Percentiles rank a stretch among this genome's conserved stretches.
Evolutionary conservation across 2,797 vertebrate genomes (phyloP).

Genomic region (Rhinoraja longicauda): DNA sequence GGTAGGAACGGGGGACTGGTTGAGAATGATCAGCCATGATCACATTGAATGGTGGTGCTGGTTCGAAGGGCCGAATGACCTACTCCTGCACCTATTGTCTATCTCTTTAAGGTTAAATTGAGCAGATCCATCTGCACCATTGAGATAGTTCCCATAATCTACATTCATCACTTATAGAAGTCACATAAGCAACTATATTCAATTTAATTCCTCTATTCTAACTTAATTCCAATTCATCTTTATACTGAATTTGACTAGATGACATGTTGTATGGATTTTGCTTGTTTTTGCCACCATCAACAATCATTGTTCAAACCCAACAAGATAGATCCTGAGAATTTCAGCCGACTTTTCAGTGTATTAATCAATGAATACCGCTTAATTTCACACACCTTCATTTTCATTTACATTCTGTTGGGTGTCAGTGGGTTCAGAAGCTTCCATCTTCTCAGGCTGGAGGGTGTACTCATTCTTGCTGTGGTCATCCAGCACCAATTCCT

Average conservation of each 20-base stretch:
- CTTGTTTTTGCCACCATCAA: neutral
- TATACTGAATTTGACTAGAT: neutral
- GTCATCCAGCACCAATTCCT: conserved; percentile 46
- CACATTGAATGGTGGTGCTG: no score
- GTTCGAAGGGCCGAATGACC: no score
- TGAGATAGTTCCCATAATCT: neutral
- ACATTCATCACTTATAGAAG: neutral
- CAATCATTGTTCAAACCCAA: neutral
- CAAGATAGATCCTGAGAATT: neutral
- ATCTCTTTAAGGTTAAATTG: no score
- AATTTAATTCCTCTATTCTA: neutral
- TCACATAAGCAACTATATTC: neutral
- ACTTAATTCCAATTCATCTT: neutral
- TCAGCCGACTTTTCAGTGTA: neutral
- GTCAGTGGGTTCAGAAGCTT: conserved; percentile 38
- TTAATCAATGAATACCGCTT: neutral
- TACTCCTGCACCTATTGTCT: no score
- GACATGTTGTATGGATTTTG: neutral
- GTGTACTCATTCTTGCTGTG: neutral
- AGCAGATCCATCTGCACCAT: neutral
- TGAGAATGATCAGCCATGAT: no score
- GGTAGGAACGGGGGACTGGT: no score
- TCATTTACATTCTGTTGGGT: neutral
- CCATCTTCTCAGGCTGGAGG: conserved; percentile 43
- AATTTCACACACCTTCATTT: conserved; percentile 40